Evolutionary conservation across 2,888 invertebrate species (phyloP).

Genomic region (Erebia palarica): DNA sequence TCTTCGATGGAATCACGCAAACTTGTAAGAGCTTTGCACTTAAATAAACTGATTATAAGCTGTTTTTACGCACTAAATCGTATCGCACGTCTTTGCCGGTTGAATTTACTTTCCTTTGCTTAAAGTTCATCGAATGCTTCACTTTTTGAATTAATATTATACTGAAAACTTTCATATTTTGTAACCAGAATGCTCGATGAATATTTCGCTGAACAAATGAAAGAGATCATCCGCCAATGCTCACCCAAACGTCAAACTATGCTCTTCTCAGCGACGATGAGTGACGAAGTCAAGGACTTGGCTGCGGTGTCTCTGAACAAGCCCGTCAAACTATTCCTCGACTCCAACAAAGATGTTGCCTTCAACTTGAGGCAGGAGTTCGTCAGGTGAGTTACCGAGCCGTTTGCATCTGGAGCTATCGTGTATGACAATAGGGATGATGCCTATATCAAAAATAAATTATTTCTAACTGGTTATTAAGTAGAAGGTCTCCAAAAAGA

Average conservation of each 20-base stretch:
- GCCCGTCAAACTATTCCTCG: constrained; percentile 97
- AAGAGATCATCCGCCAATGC: constrained; percentile 97
- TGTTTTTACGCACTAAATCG: too few species aligned
- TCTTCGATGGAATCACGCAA: too few species aligned
- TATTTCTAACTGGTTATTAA: too few species aligned
- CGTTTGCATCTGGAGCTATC: too few species aligned
- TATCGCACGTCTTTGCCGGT: too few species aligned
- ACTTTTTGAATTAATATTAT: not conserved
- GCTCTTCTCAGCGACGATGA: constrained; percentile 99
- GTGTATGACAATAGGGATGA: too few species aligned
- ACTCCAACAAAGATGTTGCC: constrained; percentile 97
- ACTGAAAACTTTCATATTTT: not conserved
- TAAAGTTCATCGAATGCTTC: too few species aligned
- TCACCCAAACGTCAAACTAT: constrained; percentile 96
- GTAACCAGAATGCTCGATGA: constrained; percentile 95
- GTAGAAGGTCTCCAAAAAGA: too few species aligned
- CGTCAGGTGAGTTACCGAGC: constrained; percentile 80
- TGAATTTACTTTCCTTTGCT: too few species aligned
- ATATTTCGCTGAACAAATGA: constrained; percentile 99
- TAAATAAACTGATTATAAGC: too few species aligned
- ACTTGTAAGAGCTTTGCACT: too few species aligned
- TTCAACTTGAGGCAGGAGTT: constrained; percentile 98
- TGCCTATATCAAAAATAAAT: too few species aligned
- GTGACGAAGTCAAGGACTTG: constrained; percentile 97
- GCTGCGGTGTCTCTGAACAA: constrained; percentile 95